Percentiles rank a stretch among this genome's conserved stretches.
phyloP scores from a whole-genome alignment of 2,888 invertebrate species.

The Caenorhabditis wallacei region DNA sequence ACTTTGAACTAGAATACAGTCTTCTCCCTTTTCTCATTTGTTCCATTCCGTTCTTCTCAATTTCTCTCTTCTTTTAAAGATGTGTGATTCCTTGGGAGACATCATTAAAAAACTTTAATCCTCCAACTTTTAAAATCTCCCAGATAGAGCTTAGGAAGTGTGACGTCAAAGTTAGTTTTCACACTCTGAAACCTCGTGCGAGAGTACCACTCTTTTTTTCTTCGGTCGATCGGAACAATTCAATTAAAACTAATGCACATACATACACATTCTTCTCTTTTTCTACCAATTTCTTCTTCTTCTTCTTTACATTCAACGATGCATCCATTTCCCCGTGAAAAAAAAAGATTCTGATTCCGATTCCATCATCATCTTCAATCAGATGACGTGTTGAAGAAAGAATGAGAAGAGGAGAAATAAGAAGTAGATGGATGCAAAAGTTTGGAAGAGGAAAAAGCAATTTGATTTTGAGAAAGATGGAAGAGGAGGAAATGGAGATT shows the following conservation, averaged over 20 bases:
- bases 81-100: not conserved
- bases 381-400: slow-evolving; percentile 25
- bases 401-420: not conserved
- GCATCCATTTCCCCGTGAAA: slow-evolving; percentile 17
- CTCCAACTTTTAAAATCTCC: slow-evolving; percentile 18
- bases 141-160: slow-evolving; percentile 4
- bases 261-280: slow-evolving; percentile 8
- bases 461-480: slow-evolving; percentile 42
- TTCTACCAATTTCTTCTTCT: slow-evolving; percentile 15
- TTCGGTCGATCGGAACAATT: slow-evolving; percentile 56
- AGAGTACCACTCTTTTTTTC: slow-evolving; percentile 16
- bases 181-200: slow-evolving; percentile 34
- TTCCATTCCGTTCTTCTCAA: too few relatives aligned
- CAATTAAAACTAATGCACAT: slow-evolving; percentile 61
- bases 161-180: slow-evolving; percentile 47
- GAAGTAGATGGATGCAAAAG: slow-evolving; percentile 15
- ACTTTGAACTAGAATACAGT: too few relatives aligned
- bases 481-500: slow-evolving; percentile 12
- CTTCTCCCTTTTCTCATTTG: too few relatives aligned
- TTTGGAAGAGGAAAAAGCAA: slow-evolving; percentile 49
- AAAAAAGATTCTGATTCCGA: slow-evolving; percentile 34
- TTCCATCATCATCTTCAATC: slow-evolving; percentile 34
- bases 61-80: not conserved
- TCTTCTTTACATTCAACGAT: slow-evolving; percentile 21
- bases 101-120: not conserved